Conservation (phyloP, 2,888 invertebrate genomes). For the Meiosimyza decipiens region DNA sequence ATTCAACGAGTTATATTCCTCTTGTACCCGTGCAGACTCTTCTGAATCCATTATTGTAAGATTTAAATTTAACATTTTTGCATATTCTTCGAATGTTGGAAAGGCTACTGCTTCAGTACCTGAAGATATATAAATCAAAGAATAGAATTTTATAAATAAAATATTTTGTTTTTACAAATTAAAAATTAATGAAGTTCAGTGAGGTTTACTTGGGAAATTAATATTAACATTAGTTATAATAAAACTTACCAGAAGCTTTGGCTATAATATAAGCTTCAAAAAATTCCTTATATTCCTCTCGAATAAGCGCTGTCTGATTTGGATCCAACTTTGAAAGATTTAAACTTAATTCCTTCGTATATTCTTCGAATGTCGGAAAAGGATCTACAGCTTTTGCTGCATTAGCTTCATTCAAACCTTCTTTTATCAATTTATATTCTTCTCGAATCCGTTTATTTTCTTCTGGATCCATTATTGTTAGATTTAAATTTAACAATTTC, state of each 20-base stretch:
- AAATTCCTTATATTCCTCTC: conserved; percentile 59
- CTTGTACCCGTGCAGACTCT: conserved; percentile 62
- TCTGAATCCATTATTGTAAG: conserved; percentile 60
- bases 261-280: conserved; percentile 47
- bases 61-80: conserved; percentile 67
- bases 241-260: conserved; percentile 35
- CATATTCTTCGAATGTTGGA: conserved; percentile 67
- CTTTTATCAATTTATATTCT: too few relatives aligned
- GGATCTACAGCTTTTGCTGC: too few relatives aligned
- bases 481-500: conserved; percentile 66
- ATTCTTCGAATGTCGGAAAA: background rate
- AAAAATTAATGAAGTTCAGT: too few relatives aligned
- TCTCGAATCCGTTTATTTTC: conserved; percentile 62
- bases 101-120: conserved; percentile 42
- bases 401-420: too few relatives aligned
- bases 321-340: too few relatives aligned
- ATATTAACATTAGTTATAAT: too few relatives aligned
- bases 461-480: conserved; percentile 60
- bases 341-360: background rate
- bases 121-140: too few relatives aligned
- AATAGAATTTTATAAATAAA: too few relatives aligned
- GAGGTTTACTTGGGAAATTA: too few relatives aligned
- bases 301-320: conserved; percentile 47
- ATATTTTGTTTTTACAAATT: too few relatives aligned
- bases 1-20: too few relatives aligned